A percentile compares a stretch with the other conserved stretches of the same genome.
These are phyloP conservation scores for Muscidifurax raptorellus DNA, from an alignment of 1,140 invertebrate species.

Conservation along the genomic window DNA sequence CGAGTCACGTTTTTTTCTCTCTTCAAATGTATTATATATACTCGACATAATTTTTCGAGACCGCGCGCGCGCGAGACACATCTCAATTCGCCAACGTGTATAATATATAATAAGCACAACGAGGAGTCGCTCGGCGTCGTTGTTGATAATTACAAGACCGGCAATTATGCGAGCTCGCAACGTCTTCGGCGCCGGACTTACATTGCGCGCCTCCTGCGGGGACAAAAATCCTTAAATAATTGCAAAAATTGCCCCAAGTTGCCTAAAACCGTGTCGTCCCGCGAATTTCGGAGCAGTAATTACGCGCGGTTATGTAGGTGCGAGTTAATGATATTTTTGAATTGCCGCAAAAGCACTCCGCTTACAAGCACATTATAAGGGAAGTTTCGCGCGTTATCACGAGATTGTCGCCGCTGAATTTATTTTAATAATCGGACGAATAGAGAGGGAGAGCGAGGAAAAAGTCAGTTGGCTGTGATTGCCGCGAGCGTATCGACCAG, in stretches of 20 bases:
- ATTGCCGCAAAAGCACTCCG: not conserved
- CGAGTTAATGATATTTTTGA: not conserved
- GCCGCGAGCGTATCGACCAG: not conserved
- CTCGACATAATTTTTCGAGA: not conserved
- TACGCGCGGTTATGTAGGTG: not conserved
- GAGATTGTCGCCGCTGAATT: not conserved
- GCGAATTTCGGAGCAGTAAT: not conserved
- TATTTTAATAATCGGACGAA: not conserved
- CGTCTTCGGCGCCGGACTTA: not conserved
- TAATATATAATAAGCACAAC: not conserved
- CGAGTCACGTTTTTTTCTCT: not conserved
- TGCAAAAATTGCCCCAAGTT: not conserved
- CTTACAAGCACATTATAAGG: not conserved
- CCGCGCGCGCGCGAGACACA: not conserved
- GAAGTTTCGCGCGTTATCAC: not conserved
- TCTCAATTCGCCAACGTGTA: slow-evolving; percentile 4
- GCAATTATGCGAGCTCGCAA: not conserved
- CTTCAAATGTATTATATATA: not conserved
- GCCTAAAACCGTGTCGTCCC: not conserved
- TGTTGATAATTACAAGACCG: slow-evolving; percentile 20
- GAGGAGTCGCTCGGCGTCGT: not conserved
- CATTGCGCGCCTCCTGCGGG: not conserved
- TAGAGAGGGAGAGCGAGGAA: not conserved
- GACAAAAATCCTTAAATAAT: not conserved
- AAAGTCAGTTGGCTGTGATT: not conserved